These are phyloP conservation scores for Lumbricus terrestris DNA, from an alignment of 2,888 invertebrate species.

Conservation along the genomic window DNA sequence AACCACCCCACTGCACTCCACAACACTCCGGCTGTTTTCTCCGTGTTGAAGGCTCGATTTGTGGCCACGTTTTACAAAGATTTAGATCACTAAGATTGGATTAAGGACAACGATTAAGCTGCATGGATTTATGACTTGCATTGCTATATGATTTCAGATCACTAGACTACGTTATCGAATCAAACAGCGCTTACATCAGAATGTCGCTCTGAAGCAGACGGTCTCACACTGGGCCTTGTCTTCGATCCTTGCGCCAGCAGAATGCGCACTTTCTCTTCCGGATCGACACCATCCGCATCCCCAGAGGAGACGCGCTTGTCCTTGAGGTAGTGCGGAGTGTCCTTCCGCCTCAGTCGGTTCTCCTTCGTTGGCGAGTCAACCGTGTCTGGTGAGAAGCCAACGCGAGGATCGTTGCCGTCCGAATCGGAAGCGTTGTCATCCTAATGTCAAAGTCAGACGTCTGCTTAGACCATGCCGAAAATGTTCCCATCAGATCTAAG, in stretches of 20 bases:
- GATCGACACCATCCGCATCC: conserved; percentile 48
- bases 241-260: conserved; percentile 35
- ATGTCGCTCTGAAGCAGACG: not conserved
- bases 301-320: conserved; percentile 68
- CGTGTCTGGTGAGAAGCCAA: conserved; percentile 53
- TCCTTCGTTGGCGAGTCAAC: conserved; percentile 44
- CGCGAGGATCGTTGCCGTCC: conserved; percentile 40
- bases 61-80: no score
- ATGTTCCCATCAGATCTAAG: not conserved
- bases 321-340: conserved; percentile 98
- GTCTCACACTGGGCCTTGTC: not conserved
- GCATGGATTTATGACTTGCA: no score
- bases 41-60: no score
- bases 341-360: conserved; percentile 74
- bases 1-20: no score
- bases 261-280: conserved; percentile 52
- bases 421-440: conserved; percentile 4
- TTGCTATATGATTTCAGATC: no score
- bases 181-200: not conserved
- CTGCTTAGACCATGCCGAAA: not conserved
- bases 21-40: no score
- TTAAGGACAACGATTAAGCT: no score
- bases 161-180: not conserved
- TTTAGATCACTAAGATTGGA: no score
- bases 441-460: not conserved